Conservation (phyloP, 2,888 invertebrate genomes). For the Acrobasis repandana region DNA sequence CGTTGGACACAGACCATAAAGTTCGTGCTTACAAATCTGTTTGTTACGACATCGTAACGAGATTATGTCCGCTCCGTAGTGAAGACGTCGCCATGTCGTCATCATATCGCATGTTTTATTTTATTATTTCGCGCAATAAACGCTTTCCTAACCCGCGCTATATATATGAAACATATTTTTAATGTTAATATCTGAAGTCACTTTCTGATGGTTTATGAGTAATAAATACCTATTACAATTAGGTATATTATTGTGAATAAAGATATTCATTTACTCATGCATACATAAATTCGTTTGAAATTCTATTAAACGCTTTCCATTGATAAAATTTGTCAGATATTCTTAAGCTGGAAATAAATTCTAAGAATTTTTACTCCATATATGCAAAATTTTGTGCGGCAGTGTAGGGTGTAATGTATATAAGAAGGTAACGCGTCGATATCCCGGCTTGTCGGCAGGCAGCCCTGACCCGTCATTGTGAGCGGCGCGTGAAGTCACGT, state of each 20-base stretch:
- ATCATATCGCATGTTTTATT: constrained; percentile 75
- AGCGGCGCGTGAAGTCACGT: constrained; percentile 56
- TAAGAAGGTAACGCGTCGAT: constrained; percentile 14
- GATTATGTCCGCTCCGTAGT: constrained; percentile 78
- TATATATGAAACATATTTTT: constrained; percentile 65
- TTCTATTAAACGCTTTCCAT: constrained; percentile 37
- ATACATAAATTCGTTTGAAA: constrained; percentile 43
- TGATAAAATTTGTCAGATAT: constrained; percentile 23
- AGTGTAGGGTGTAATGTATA: constrained; percentile 1
- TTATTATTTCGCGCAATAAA: constrained; percentile 76
- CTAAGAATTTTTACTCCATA: constrained; percentile 2
- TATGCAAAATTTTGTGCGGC: constrained; percentile 15
- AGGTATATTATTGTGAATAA: constrained; percentile 55
- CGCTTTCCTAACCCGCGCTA: constrained; percentile 51
- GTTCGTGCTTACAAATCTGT: constrained; percentile 82
- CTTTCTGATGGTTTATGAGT: constrained; percentile 57
- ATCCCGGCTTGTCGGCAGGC: constrained; percentile 17
- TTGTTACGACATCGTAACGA: constrained; percentile 82
- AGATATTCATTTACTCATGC: constrained; percentile 60
- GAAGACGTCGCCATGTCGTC: constrained; percentile 75
- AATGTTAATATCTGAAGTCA: constrained; percentile 56
- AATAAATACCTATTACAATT: constrained; percentile 66
- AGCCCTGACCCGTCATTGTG: constrained; percentile 33
- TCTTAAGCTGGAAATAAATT: constrained; percentile 8
- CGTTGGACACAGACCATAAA: constrained; percentile 82